Evolutionary conservation across 2,888 invertebrate species (phyloP).

Genomic region (Lithosia quadra): DNA sequence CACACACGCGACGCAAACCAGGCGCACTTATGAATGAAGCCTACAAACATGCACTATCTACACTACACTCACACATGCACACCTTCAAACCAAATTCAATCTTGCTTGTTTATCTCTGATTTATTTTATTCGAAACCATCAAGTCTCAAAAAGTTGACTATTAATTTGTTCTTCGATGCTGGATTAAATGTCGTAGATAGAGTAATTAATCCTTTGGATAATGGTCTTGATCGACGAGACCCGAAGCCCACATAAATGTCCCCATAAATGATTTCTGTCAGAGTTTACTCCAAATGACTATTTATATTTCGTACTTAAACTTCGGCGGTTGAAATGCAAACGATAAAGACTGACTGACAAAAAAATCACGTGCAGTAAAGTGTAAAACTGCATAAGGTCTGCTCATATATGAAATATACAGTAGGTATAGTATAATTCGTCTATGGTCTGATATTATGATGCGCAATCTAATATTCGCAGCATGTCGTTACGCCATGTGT

Average conservation of each 20-base stretch:
- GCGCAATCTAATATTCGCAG: no score
- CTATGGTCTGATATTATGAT: no score
- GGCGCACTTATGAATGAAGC: conserved; percentile 84
- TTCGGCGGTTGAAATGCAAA: no score
- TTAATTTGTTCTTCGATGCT: conserved; percentile 80
- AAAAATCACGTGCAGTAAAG: no score
- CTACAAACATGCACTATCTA: conserved; percentile 59
- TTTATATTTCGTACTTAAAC: background rate
- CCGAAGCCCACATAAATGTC: conserved; percentile 42
- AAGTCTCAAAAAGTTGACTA: conserved; percentile 79
- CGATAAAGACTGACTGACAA: no score
- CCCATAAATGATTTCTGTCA: conserved; percentile 22
- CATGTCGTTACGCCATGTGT: no score
- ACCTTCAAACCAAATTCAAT: conserved; percentile 62
- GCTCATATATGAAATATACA: no score
- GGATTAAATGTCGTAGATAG: conserved; percentile 78
- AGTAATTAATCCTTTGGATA: conserved; percentile 80
- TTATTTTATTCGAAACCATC: conserved; percentile 83
- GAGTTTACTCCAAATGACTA: conserved; percentile 2
- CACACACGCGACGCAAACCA: conserved; percentile 61
- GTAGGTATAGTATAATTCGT: no score
- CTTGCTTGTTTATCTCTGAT: conserved; percentile 84
- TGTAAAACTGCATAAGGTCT: no score
- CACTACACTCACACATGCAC: conserved; percentile 55
- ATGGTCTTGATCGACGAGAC: conserved; percentile 68